Conservation (phyloP, 2,888 invertebrate genomes). For the Neoitamus cyanurus region DNA sequence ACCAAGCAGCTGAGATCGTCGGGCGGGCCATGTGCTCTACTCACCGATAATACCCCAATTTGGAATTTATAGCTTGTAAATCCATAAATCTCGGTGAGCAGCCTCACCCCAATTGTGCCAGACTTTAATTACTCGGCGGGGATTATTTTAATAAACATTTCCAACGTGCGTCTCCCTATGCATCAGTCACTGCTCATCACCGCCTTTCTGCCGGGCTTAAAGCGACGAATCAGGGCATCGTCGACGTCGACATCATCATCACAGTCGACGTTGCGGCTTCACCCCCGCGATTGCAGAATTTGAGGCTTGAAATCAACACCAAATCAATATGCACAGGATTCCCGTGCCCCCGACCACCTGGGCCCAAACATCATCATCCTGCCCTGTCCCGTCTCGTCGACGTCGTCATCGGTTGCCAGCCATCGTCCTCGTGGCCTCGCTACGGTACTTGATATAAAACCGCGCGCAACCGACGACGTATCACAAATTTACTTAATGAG, state of each 20-base stretch:
- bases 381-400: neutral
- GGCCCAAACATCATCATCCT: neutral
- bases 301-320: slow-evolving; percentile 24
- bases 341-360: neutral
- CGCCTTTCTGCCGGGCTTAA: neutral
- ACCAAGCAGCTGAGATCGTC: neutral
- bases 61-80: neutral
- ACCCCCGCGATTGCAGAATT: neutral
- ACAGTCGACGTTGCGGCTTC: neutral
- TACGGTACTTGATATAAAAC: slow-evolving; percentile 19
- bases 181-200: neutral
- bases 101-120: neutral
- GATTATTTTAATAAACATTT: slow-evolving; percentile 1
- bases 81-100: neutral
- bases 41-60: neutral
- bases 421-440: neutral
- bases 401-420: neutral
- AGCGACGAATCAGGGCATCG: neutral
- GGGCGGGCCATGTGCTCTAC: neutral
- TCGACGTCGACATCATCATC: neutral
- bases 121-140: neutral
- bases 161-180: neutral
- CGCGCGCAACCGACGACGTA: slow-evolving; percentile 15
- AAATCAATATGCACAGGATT: slow-evolving; percentile 16
- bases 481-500: slow-evolving; percentile 34